phyloP scores from a whole-genome alignment of 2,888 invertebrate species.

The Pandemis corylana region DNA sequence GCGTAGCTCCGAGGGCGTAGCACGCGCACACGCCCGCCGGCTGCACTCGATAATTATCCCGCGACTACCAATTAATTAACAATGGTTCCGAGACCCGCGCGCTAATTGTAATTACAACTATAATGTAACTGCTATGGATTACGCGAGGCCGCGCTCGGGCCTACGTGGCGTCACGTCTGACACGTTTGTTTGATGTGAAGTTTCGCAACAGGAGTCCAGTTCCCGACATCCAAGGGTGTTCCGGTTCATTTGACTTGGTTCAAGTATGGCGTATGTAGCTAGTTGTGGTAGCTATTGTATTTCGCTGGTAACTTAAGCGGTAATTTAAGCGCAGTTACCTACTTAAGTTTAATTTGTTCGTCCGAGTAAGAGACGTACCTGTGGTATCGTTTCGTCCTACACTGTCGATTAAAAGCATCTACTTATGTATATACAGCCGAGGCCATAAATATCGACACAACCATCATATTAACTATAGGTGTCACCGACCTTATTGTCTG shows the following conservation, averaged over 20 bases:
- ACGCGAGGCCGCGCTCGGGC: neutral
- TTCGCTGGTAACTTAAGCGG: no score
- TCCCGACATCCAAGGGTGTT: neutral
- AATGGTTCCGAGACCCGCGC: neutral
- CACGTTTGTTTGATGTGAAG: neutral
- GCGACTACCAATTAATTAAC: conserved; percentile 5
- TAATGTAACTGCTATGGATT: conserved; percentile 4
- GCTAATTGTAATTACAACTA: neutral
- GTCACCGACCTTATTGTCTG: no score
- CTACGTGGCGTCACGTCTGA: neutral
- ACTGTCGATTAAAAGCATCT: no score
- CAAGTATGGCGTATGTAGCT: neutral
- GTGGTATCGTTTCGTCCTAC: neutral
- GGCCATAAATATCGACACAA: no score
- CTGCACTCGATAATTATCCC: neutral
- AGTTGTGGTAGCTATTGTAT: no score
- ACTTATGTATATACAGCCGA: no score
- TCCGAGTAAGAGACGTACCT: no score
- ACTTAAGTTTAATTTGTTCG: no score
- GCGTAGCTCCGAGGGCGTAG: neutral
- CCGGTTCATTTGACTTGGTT: neutral
- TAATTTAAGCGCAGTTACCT: no score
- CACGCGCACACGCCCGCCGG: neutral
- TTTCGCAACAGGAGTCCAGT: neutral
- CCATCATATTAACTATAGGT: no score